A percentile compares a stretch with the other conserved stretches of the same genome.
phyloP scores from a whole-genome alignment of 2,888 invertebrate species.

The Dryobota labecula region DNA sequence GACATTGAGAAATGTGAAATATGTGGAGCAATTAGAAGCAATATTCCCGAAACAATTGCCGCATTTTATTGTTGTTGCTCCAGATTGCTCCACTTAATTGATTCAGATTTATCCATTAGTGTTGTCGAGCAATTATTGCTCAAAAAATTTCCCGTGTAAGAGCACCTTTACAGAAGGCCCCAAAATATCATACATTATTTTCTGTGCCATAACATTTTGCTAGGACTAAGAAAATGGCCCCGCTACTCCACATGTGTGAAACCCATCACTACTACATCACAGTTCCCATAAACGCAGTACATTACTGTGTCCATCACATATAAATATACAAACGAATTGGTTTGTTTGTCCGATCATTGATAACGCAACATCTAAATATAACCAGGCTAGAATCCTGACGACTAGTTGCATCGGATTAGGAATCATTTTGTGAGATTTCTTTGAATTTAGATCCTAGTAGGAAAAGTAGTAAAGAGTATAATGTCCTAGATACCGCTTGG shows the following conservation, averaged over 20 bases:
- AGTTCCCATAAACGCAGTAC: slow-evolving; percentile 73
- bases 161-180: no score
- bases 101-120: no score
- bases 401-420: slow-evolving; percentile 39
- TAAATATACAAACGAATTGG: slow-evolving; percentile 81
- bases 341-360: slow-evolving; percentile 81
- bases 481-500: slow-evolving; percentile 14
- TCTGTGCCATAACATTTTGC: no score
- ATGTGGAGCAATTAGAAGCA: no score
- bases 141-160: no score
- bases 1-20: no score
- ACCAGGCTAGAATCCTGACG: slow-evolving; percentile 67
- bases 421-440: slow-evolving; percentile 27
- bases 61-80: no score
- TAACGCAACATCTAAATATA: slow-evolving; percentile 75
- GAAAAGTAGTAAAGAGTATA: background rate
- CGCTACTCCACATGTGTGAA: slow-evolving; percentile 3
- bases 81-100: no score
- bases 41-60: no score
- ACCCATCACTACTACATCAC: slow-evolving; percentile 58
- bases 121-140: no score
- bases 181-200: background rate
- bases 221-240: background rate
- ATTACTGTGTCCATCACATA: slow-evolving; percentile 71
- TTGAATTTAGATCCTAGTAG: slow-evolving; percentile 28